phyloP scores from a whole-genome alignment of 2,797 vertebrate species.

The Scomberomorus guttatus region DNA sequence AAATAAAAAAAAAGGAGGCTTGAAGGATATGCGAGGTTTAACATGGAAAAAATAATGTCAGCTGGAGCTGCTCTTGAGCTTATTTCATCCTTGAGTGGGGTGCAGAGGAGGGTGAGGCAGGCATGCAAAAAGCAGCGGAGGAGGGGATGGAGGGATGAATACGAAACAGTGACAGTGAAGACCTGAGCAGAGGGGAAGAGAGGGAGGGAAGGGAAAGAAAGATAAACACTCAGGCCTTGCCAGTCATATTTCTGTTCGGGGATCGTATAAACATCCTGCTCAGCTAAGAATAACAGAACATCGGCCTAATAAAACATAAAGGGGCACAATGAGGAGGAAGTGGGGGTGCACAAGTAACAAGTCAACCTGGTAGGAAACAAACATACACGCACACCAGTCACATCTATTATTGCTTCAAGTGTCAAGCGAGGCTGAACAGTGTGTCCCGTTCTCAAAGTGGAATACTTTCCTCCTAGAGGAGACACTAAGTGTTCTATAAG shows the following conservation, averaged over 20 bases:
- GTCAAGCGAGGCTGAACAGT: constrained; percentile 27
- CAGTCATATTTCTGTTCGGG: constrained; percentile 86
- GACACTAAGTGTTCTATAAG: constrained; percentile 21
- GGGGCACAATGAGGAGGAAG: constrained; percentile 82
- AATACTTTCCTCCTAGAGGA: constrained; percentile 11
- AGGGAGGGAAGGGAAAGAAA: constrained; percentile 71
- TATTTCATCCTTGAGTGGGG: constrained; percentile 58
- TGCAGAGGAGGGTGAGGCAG: constrained; percentile 49
- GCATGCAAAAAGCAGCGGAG: constrained; percentile 50
- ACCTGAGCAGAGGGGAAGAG: constrained; percentile 66
- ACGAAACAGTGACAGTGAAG: constrained; percentile 58
- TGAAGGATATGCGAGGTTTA: constrained; percentile 54
- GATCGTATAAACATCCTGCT: constrained; percentile 90
- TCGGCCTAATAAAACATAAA: constrained; percentile 85
- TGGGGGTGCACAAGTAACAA: constrained; percentile 62
- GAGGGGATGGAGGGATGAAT: constrained; percentile 51
- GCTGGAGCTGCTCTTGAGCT: constrained; percentile 44
- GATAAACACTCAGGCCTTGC: constrained; percentile 84
- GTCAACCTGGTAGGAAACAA: constrained; percentile 71
- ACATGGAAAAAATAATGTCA: constrained; percentile 55
- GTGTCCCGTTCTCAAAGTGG: constrained; percentile 23
- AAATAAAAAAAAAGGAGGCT: constrained; percentile 52
- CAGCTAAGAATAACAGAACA: constrained; percentile 88
- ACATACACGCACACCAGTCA: constrained; percentile 37
- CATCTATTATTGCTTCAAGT: constrained; percentile 41